Percentiles rank a stretch among this genome's conserved stretches.
Conservation (phyloP, 2,888 invertebrate genomes). For the Ditylenchus weischeri region DNA sequence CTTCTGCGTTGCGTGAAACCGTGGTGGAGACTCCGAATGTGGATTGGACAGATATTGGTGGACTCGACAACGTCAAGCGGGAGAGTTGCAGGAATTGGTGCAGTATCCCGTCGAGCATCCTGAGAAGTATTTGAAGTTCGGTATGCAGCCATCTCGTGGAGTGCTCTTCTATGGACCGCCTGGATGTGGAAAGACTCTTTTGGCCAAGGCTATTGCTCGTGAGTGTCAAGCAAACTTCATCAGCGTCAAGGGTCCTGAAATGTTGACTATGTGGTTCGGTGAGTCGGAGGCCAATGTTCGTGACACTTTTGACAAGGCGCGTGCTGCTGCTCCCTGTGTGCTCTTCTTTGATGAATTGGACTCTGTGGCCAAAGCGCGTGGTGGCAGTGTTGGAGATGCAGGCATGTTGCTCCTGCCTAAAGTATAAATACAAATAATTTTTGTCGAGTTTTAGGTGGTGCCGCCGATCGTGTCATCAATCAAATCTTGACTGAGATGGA, state of each 20-base stretch:
- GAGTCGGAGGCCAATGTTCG: conserved; percentile 99
- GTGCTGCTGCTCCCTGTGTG: conserved; percentile 97
- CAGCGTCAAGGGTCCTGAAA: conserved; percentile 83
- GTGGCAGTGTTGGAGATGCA: conserved; percentile 93
- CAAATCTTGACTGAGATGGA: conserved; percentile 99
- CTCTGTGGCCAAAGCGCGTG: conserved; percentile 97
- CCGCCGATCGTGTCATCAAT: conserved; percentile 97
- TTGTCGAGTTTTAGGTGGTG: conserved; percentile 68
- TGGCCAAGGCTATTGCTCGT: conserved; percentile 84
- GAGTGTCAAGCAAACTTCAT: conserved; percentile 99
- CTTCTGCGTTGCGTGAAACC: conserved; percentile 95
- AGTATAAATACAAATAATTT: not conserved
- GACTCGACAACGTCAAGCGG: conserved; percentile 61
- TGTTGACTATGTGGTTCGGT: conserved; percentile 99
- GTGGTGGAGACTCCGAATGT: conserved; percentile 98
- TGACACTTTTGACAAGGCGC: conserved; percentile 97
- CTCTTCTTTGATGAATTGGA: conserved; percentile 99
- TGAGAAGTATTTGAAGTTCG: conserved; percentile 98
- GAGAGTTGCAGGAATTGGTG: conserved; percentile 95
- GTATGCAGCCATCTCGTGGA: conserved; percentile 98
- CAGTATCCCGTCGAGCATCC: conserved; percentile 99
- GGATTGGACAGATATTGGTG: conserved; percentile 74
- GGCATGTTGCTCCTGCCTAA: conserved; percentile 59
- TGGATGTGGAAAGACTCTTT: conserved; percentile 82
- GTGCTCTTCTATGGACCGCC: conserved; percentile 89